Evolutionary conservation across 2,888 invertebrate genomes (phyloP), one percentile per base, ranked within the genome.

Genomic region (Nysson spinosus): DNA sequence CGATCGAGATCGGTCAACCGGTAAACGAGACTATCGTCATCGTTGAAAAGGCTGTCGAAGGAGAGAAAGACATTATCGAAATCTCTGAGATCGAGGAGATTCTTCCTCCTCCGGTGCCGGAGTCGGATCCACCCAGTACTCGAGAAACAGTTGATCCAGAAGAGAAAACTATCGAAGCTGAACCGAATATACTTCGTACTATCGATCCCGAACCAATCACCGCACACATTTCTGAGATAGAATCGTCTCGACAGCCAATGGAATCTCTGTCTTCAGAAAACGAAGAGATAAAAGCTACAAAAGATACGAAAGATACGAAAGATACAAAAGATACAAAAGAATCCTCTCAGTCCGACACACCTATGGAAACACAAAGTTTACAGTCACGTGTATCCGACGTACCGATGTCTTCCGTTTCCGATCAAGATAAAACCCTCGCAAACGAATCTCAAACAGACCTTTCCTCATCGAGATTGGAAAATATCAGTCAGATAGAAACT

Each of bases 71-170:
- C 3, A 26, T 35, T 4, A 55, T 40, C 4, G 50, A 54, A 2
- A 40, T 39, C 2, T 4, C 9, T 2, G 65, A 64, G 12, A 26
- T 57, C 26, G 47, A 50, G 7, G 70, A 78, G 0, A 19, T 37
- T 7, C 12, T 57, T 16, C 57, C 58, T 16, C 52, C 40, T 4
- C 75, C 79, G 2, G 40, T 82, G 26, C 81, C 81, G 24, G 80
- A 77, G 9, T 76, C 78, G 24, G 6, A 24, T 24, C 24, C 24
- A 24, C 1, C 24, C 24, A 7, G 24, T 24, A 5, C 1, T 24
- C 9, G 24, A 24, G 2, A 9, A 24, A 2, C 17, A 2, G 16
- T 20, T 1, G 26, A 44, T 11, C 3, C 30, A 12, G 56, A 69
- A 50, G 24, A 12, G 14, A 17, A 7, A n/a, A 32, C 16, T 14